Conservation (phyloP, 2,797 vertebrate genomes). For the Gallinago stenura region DNA sequence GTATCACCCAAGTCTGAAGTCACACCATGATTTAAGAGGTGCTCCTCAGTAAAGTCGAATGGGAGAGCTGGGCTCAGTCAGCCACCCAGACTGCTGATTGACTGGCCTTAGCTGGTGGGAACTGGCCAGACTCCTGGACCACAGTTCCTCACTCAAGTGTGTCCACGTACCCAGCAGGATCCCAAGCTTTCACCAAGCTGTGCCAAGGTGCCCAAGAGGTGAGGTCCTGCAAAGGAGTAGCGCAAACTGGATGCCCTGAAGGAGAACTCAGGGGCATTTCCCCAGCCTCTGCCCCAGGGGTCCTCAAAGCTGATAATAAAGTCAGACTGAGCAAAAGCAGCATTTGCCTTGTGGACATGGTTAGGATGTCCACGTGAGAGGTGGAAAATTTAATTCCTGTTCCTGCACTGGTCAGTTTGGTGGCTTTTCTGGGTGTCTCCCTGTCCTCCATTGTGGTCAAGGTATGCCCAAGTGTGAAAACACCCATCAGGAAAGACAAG, state of each 20-base stretch:
- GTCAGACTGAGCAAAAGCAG: neutral
- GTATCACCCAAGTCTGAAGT: conserved; percentile 2
- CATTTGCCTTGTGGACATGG: neutral
- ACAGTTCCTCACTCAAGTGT: neutral
- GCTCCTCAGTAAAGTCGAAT: neutral
- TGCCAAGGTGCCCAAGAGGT: neutral
- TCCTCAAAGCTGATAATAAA: neutral
- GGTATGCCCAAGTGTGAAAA: neutral
- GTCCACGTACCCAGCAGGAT: neutral
- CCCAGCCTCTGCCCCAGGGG: neutral
- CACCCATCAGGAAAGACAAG: neutral
- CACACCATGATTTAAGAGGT: neutral
- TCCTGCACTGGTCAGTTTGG: neutral
- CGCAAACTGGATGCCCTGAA: neutral
- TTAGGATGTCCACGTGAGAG: neutral
- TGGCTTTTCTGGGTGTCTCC: neutral
- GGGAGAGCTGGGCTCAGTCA: conserved; percentile 16
- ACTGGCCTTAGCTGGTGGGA: neutral
- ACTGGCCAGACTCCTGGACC: neutral
- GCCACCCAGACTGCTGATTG: neutral
- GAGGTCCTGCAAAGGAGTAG: neutral
- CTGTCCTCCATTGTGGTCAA: neutral
- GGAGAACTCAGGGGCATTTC: neutral
- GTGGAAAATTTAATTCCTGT: neutral
- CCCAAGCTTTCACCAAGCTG: neutral